Evolutionary conservation across 2,888 invertebrate species (phyloP), one percentile per base, ranked within the genome.

Genomic region (Lysandra coridon): DNA sequence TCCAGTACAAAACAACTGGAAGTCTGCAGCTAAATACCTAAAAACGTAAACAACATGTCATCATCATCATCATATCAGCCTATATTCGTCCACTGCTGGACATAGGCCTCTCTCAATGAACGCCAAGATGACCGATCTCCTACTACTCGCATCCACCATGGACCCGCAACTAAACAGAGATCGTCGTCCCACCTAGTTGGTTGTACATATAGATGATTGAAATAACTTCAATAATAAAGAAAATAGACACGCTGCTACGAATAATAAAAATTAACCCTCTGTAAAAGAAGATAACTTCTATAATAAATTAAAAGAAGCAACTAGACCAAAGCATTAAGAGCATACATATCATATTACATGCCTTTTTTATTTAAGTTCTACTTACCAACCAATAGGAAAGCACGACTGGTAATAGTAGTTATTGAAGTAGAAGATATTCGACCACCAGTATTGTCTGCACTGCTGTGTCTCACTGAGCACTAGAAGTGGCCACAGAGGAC

Each of bases 11-110:
- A 94, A 95, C 40, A 95, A 85, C 82, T 95, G 95, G 0, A 90
- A 94, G 84, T 95, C 95, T 23, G 94, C 90, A 76, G 94, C 95
- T 37, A 95, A 83, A 82, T 95, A 95, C 95, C 95, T 95, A 83
- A 75, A 80, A 80, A 30, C 2, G 10, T 49, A 49, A 49, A 44
- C 44, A 44, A 44, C 10, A 44, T 23, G 23, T 23, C 23, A 23
- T 23, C 23, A 23, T 23, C 23, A 23, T 23, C 23, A 23, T 23
- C 23, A 23, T 23, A 23, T 23, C 23, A 23, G 23, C 23, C 23
- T 23, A 23, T 23, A 23, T 23, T 23, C 23, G 23, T 23, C 23
- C 23, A 23, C 23, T 23, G 0, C 23, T 23, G 23, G 23, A 0
- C 23, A 23, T 23, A 23, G 23, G 23, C 23, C 23, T 23, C 23